Conservation (phyloP, 2,113 vertebrate species). For the Phrynosoma blainvillii region DNA sequence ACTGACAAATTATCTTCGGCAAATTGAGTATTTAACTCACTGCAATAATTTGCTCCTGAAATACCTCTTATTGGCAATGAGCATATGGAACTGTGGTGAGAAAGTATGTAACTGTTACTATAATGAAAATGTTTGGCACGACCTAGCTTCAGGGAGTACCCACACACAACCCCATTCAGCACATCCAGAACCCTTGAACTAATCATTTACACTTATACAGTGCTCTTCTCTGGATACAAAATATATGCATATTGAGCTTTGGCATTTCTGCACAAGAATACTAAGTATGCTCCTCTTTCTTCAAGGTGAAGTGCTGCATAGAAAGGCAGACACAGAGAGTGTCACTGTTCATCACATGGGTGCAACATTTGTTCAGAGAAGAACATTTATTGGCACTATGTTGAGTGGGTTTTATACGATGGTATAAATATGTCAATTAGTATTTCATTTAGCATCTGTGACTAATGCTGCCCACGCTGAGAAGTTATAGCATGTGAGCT, state of each 20-base stretch:
- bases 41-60: background rate
- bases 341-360: constrained; percentile 14
- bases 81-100: background rate
- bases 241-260: constrained; percentile 2
- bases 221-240: background rate
- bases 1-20: background rate
- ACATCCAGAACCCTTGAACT: background rate
- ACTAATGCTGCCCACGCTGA: constrained; percentile 67
- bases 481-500: constrained; percentile 44
- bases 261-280: constrained; percentile 4
- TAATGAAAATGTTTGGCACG: background rate
- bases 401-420: constrained; percentile 47
- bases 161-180: background rate
- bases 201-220: background rate
- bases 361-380: constrained; percentile 36
- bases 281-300: background rate
- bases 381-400: constrained; percentile 33
- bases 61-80: background rate
- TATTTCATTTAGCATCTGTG: constrained; percentile 66
- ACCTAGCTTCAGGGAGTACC: background rate
- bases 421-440: constrained; percentile 66
- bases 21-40: background rate
- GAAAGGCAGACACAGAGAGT: background rate
- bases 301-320: background rate
- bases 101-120: too few relatives aligned